Percentiles rank a stretch among this genome's conserved stretches.
phyloP scores from a whole-genome alignment of 2,797 vertebrate genomes.

The Catharus ustulatus region DNA sequence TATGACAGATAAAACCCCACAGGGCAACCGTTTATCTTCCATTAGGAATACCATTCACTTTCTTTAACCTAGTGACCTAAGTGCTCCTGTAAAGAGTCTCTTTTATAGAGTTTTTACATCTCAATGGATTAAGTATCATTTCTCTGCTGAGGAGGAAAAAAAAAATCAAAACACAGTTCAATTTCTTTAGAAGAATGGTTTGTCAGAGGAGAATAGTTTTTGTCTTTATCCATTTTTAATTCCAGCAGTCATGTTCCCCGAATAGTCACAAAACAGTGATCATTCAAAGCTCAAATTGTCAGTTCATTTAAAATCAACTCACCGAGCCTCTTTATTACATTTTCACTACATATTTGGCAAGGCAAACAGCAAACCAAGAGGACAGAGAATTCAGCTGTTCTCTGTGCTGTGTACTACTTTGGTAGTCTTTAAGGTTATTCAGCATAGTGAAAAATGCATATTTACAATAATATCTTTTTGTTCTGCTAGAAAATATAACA shows the following conservation, averaged over 20 bases:
- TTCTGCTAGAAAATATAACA: not conserved
- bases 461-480: not conserved
- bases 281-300: slow-evolving; percentile 72
- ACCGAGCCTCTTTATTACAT: slow-evolving; percentile 37
- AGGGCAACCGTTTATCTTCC: slow-evolving; percentile 75
- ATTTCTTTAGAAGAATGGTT: slow-evolving; percentile 71
- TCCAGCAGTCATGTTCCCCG: slow-evolving; percentile 61
- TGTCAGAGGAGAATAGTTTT: slow-evolving; percentile 64
- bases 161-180: slow-evolving; percentile 14
- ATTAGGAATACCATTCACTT: slow-evolving; percentile 75
- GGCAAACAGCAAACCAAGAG: not conserved
- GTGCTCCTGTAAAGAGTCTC: slow-evolving; percentile 60
- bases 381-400: not conserved
- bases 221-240: slow-evolving; percentile 68
- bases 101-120: slow-evolving; percentile 77
- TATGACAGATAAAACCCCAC: slow-evolving; percentile 69
- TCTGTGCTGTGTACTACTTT: not conserved
- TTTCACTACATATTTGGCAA: slow-evolving; percentile 18
- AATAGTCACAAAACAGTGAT: slow-evolving; percentile 69
- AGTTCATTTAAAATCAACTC: slow-evolving; percentile 67
- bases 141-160: not conserved
- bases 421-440: not conserved
- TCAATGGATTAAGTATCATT: slow-evolving; percentile 74
- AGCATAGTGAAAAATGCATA: not conserved
- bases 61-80: slow-evolving; percentile 69